These are phyloP conservation scores for Caenorhabditis remanei DNA, from an alignment of 1,140 invertebrate genomes.

Conservation along the genomic window DNA sequence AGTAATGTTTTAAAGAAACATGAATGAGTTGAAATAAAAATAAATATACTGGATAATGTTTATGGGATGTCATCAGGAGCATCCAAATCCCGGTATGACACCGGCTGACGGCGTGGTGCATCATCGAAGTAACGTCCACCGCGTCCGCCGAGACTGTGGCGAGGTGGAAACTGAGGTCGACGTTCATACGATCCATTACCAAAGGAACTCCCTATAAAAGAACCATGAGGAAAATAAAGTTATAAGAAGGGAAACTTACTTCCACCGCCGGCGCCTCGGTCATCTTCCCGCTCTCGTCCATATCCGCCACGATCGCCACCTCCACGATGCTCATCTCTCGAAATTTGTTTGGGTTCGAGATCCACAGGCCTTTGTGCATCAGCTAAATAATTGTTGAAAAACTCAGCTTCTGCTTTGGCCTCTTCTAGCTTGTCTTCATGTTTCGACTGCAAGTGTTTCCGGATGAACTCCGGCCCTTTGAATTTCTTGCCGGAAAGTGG, in stretches of 20 bases:
- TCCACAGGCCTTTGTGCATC: conserved; percentile 94
- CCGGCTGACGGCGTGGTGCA: conserved; percentile 82
- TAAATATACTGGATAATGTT: neutral
- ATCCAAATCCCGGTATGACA: conserved; percentile 88
- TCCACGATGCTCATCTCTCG: conserved; percentile 13
- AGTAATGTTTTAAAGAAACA: neutral
- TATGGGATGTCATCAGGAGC: conserved; percentile 82
- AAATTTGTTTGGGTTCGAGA: conserved; percentile 82
- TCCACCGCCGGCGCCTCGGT: conserved; percentile 39
- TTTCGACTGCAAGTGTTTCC: conserved; percentile 98
- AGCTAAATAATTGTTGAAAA: conserved; percentile 96
- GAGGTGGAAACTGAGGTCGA: conserved; percentile 46
- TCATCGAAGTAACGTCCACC: conserved; percentile 69
- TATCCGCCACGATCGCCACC: conserved; percentile 33
- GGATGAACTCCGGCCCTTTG: conserved; percentile 97
- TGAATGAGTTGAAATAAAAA: neutral
- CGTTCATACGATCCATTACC: conserved; percentile 1
- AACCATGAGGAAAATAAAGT: neutral
- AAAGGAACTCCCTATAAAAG: conserved; percentile 6
- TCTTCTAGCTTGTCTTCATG: conserved; percentile 96
- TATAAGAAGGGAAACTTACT: conserved; percentile 15
- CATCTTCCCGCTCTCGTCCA: conserved; percentile 9
- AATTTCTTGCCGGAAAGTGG: conserved; percentile 94
- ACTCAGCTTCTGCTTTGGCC: conserved; percentile 93
- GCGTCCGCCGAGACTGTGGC: conserved; percentile 59